These are phyloP conservation scores for Oxygymnocypris stewartii DNA, from an alignment of 2,113 vertebrate species.

Conservation along the genomic window DNA sequence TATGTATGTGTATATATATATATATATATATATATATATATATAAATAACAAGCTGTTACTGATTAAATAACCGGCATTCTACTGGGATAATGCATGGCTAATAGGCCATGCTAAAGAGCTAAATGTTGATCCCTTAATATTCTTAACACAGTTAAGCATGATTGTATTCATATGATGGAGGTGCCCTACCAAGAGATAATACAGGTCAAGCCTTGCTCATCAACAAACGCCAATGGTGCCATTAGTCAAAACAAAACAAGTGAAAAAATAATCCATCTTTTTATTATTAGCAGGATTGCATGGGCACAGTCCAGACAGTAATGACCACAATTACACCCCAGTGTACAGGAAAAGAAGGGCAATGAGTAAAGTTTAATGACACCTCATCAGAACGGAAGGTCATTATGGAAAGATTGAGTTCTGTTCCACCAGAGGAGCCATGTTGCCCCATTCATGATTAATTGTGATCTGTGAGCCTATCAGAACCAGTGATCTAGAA, in stretches of 20 bases:
- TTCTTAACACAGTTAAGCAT: not conserved
- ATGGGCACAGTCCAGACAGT: slow-evolving; percentile 44
- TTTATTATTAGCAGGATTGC: slow-evolving; percentile 63
- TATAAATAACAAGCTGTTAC: no score
- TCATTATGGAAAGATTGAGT: slow-evolving; percentile 42
- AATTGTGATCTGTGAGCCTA: slow-evolving; percentile 46
- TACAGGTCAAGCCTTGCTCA: slow-evolving; percentile 25
- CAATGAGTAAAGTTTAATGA: slow-evolving; percentile 27
- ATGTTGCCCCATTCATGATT: slow-evolving; percentile 44
- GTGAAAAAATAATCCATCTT: slow-evolving; percentile 62
- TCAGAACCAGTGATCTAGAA: slow-evolving; percentile 60
- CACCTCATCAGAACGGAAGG: not conserved
- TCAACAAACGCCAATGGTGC: slow-evolving; percentile 7
- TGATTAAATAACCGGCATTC: no score
- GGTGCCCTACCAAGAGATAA: slow-evolving; percentile 11
- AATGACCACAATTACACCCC: slow-evolving; percentile 56
- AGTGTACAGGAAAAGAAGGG: slow-evolving; percentile 40
- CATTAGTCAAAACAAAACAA: slow-evolving; percentile 55
- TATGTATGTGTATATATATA: not conserved
- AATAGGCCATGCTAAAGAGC: not conserved
- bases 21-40: not conserved
- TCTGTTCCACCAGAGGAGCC: slow-evolving; percentile 17
- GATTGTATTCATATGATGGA: not conserved
- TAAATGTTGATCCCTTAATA: not conserved
- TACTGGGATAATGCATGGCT: no score